phyloP scores from a whole-genome alignment of 37 sponge, comb jelly and placozoan species.

The Halisarca cf. caerulea region DNA sequence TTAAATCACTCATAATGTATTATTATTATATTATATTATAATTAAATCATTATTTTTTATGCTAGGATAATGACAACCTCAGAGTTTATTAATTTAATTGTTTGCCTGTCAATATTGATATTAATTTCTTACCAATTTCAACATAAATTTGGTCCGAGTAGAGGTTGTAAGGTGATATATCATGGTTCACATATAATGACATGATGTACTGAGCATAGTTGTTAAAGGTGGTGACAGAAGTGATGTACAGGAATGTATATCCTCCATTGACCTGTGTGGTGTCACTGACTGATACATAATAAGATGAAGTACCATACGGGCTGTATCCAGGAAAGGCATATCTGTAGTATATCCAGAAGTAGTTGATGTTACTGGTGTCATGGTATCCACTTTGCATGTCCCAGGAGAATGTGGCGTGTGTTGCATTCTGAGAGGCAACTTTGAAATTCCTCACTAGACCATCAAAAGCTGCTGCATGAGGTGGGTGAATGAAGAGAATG shows the following conservation, averaged over 20 bases:
- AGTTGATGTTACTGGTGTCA: slow-evolving; percentile 1
- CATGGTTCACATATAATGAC: background rate
- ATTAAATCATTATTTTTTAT: too few relatives aligned
- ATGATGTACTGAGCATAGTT: slow-evolving; percentile 5
- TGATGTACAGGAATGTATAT: background rate
- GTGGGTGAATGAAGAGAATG: too few relatives aligned
- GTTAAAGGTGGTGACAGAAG: background rate
- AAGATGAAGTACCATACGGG: background rate
- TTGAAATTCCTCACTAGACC: background rate
- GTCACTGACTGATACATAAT: background rate
- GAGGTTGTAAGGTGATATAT: background rate
- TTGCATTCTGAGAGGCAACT: background rate
- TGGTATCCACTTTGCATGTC: background rate
- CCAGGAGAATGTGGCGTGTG: slow-evolving; percentile 15
- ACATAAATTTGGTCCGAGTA: slow-evolving; percentile 9
- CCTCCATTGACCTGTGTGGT: background rate
- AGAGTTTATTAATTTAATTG: too few relatives aligned
- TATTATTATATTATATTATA: too few relatives aligned
- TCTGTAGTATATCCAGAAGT: background rate
- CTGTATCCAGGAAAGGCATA: background rate
- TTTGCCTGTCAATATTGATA: too few relatives aligned
- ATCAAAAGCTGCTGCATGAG: too few relatives aligned
- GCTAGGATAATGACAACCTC: too few relatives aligned
- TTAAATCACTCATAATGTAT: too few relatives aligned
- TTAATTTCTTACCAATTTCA: slow-evolving; percentile 1